A percentile compares a stretch with the other conserved stretches of the same genome.
These are phyloP conservation scores for Aphidius colemani DNA, from an alignment of 2,888 invertebrate genomes.

Conservation along the genomic window DNA sequence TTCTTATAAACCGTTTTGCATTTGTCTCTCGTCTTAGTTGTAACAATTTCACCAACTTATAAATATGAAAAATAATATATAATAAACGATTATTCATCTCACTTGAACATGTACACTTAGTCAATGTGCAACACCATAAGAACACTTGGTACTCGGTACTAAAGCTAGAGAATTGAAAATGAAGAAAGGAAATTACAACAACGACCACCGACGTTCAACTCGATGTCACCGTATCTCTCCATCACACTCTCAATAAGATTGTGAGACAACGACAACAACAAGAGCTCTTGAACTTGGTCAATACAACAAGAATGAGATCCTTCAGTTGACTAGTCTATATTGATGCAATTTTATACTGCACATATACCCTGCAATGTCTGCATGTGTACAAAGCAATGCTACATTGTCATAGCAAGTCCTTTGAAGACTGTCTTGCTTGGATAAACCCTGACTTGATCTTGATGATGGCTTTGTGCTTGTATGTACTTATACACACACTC, in stretches of 20 bases:
- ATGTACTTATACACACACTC: no score
- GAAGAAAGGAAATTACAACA: not conserved
- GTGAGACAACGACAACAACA: slow-evolving; percentile 18
- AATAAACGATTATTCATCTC: no score
- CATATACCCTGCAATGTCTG: no score
- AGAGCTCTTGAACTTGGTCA: slow-evolving; percentile 27
- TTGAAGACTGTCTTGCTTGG: no score
- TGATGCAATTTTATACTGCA: no score
- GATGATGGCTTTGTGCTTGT: no score
- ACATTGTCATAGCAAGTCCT: no score
- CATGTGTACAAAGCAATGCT: no score
- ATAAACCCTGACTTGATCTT: no score
- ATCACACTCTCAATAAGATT: slow-evolving; percentile 13
- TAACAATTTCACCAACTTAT: not conserved
- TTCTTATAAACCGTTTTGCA: slow-evolving; percentile 42
- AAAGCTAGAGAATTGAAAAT: no score
- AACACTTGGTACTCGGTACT: slow-evolving; percentile 10
- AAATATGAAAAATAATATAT: no score
- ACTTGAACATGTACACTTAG: not conserved
- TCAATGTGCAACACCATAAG: slow-evolving; percentile 13
- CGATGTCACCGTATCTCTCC: slow-evolving; percentile 17
- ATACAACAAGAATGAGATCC: slow-evolving; percentile 19
- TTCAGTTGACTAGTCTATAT: no score
- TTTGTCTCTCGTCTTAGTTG: slow-evolving; percentile 12
- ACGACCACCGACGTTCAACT: slow-evolving; percentile 29